Conservation (phyloP, 2,797 vertebrate species). For the Pangasius sanitwongsei region DNA sequence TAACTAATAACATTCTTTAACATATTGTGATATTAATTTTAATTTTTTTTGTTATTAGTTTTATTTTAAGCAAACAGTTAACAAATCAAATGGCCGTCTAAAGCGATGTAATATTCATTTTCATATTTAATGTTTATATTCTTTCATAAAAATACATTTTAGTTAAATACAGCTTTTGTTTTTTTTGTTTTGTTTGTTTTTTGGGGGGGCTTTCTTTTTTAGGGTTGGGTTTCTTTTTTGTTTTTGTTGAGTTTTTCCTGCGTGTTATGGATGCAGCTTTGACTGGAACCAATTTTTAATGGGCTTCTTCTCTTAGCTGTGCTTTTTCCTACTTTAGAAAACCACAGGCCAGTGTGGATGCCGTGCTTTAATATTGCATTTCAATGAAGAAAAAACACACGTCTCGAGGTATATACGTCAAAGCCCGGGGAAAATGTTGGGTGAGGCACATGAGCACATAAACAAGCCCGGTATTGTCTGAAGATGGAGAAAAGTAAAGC, state of each 20-base stretch:
- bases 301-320: slow-evolving; percentile 20
- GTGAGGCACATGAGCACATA: background rate
- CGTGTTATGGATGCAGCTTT: slow-evolving; percentile 28
- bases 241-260: background rate
- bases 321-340: slow-evolving; percentile 22
- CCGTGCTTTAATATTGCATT: slow-evolving; percentile 22
- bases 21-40: background rate
- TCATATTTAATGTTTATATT: background rate
- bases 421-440: background rate
- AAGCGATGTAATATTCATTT: background rate
- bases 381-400: slow-evolving; percentile 8
- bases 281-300: slow-evolving; percentile 46
- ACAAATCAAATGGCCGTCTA: background rate
- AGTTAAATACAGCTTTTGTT: background rate
- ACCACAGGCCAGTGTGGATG: slow-evolving; percentile 6
- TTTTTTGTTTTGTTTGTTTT: background rate
- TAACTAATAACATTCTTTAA: background rate
- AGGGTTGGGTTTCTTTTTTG: background rate
- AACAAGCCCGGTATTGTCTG: slow-evolving; percentile 30
- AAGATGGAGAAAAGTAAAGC: slow-evolving; percentile 5
- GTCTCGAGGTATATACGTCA: background rate
- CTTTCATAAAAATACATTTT: background rate
- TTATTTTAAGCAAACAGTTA: background rate
- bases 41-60: background rate
- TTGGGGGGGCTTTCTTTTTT: too few relatives aligned